Evolutionary conservation across 1,140 invertebrate species (phyloP), one percentile per base, ranked within the genome.

Genomic region (Bombus turneri): DNA sequence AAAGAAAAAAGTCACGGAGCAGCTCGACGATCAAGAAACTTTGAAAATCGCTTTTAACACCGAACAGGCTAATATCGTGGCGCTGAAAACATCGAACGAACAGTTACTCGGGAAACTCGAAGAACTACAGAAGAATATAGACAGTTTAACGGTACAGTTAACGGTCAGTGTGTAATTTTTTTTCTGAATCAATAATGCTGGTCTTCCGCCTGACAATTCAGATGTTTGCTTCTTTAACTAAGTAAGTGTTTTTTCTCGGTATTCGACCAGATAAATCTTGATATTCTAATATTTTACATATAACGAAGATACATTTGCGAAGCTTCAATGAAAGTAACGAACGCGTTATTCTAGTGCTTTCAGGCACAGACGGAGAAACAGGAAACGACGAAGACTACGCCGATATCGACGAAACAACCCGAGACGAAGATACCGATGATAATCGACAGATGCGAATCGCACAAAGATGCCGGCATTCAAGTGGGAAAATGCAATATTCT

Each of bases 111-210:
- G n/a, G 22, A 95, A 95, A 81, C 62, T 95, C 25, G 85, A 94
- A 10, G 93, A 95, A 13, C 81, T 95, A n/a, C 94, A 95, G 68
- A 90, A 81, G 69, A 94, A 93, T 62, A 93, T 95, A 43, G 95
- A 95, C 64, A 85, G 76, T 13, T 85, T 95, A 78, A 93, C 92
- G 18, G 90, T 94, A 78, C 92, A 95, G 88, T 83, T 94, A 39
- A 89, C 90, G 91, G 95, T 95, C 87, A 92, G 83, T 91, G 75
- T 12, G 59, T n/a, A 66, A 62, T 59, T 66, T 76, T 53, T 79
- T 71, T 77, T 28, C 37, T 22, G 15, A 34, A 8, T 76, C 43
- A n/a, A 13, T 47, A 31, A 76, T 76, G 31, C 13, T 53, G 43
- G 3, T 25, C 34, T 47, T 34, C n/a, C 25, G 31, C n/a, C 8